These are phyloP conservation scores for Hippolais icterina DNA, from an alignment of 2,113 vertebrate species.

Conservation along the genomic window DNA sequence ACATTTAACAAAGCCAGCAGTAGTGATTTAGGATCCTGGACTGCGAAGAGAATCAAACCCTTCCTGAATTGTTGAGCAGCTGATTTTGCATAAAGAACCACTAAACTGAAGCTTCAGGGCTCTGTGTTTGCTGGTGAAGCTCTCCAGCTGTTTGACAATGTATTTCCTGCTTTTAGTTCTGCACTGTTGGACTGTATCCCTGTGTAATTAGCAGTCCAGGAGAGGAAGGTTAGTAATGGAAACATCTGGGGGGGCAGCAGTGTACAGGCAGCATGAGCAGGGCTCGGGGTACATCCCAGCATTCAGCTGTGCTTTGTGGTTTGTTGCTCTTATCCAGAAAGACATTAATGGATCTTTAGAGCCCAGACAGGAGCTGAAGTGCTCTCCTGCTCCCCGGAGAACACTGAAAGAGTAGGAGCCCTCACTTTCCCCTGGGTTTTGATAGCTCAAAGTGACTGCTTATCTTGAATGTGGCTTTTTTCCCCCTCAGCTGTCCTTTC, in stretches of 20 bases:
- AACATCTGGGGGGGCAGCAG: neutral
- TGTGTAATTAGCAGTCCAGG: neutral
- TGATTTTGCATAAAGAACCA: neutral
- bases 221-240: neutral
- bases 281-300: neutral
- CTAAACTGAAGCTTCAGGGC: neutral
- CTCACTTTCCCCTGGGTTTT: neutral
- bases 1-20: neutral
- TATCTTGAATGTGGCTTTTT: neutral
- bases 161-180: neutral
- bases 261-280: neutral
- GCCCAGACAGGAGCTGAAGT: neutral
- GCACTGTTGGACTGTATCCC: neutral
- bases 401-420: neutral
- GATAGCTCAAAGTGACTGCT: neutral
- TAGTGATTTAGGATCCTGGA: neutral
- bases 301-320: neutral
- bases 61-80: neutral
- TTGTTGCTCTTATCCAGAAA: neutral
- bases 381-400: neutral
- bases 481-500: neutral
- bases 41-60: neutral
- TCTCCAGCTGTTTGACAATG: neutral
- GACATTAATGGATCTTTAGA: neutral
- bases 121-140: neutral